A percentile compares a stretch with the other conserved stretches of the same genome.
Conservation (phyloP, 1,140 invertebrate genomes). For the Saxidomus purpurata region DNA sequence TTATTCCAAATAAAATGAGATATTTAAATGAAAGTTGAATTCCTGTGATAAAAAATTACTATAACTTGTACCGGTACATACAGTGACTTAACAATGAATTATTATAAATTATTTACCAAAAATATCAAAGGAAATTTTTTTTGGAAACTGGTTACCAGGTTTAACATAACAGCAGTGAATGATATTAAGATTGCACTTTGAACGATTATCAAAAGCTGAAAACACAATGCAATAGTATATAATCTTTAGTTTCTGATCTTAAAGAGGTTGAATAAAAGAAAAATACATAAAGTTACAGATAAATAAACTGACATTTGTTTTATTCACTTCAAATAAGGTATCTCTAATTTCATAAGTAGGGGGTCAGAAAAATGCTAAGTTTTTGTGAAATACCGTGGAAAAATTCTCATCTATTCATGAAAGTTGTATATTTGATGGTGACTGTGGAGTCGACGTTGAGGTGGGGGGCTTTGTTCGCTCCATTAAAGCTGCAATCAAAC, state of each 20-base stretch:
- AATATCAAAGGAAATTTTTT: too few species aligned
- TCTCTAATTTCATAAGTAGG: conserved; percentile 43
- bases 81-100: too few species aligned
- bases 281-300: neutral
- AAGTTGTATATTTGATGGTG: conserved; percentile 29
- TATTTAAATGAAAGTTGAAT: too few species aligned
- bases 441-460: neutral
- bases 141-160: neutral
- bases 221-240: neutral
- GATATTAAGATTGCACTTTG: neutral
- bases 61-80: too few species aligned
- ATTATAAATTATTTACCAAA: too few species aligned
- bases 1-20: too few species aligned
- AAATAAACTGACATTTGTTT: conserved; percentile 23
- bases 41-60: too few species aligned
- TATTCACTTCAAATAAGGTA: conserved; percentile 23
- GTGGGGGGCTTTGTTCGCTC: conserved; percentile 31
- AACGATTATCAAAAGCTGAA: conserved; percentile 43
- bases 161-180: neutral
- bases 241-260: neutral
- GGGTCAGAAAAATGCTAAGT: conserved; percentile 34
- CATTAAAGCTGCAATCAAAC: conserved; percentile 39
- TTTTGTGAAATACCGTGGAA: conserved; percentile 15
- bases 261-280: conserved; percentile 14
- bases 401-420: conserved; percentile 51